Evolutionary conservation across 2,797 vertebrate genomes (phyloP).

Genomic region (Hemitrygon akajei): DNA sequence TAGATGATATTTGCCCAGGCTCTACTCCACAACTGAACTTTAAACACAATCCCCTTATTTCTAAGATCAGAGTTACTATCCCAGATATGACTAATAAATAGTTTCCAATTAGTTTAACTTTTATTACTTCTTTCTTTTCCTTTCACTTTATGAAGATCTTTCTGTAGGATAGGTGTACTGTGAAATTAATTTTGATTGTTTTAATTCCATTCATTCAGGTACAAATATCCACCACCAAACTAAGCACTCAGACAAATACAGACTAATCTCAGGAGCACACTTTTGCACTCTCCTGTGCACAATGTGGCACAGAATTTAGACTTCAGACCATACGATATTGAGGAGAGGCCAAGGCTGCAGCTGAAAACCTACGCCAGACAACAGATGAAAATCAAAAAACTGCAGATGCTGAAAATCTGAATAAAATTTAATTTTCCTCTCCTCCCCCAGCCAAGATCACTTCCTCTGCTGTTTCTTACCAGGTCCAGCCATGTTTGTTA

Average conservation of each 20-base stretch:
- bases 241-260: not conserved
- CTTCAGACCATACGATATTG: not conserved
- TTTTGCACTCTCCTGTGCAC: not conserved
- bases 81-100: not conserved
- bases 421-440: too few species aligned
- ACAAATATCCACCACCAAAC: not conserved
- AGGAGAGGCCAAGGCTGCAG: not conserved
- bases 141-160: not conserved
- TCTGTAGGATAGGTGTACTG: not conserved
- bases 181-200: not conserved
- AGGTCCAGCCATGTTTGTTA: constrained; percentile 95
- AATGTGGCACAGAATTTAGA: not conserved
- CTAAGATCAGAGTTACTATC: not conserved
- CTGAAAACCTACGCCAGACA: too few species aligned
- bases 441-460: not conserved
- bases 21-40: not conserved
- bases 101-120: not conserved
- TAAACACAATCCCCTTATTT: not conserved
- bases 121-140: not conserved
- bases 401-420: too few species aligned
- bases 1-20: not conserved
- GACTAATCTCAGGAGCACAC: not conserved
- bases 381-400: too few species aligned
- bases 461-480: constrained; percentile 53
- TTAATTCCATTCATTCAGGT: not conserved